These are phyloP conservation scores for Diachasmimorpha longicaudata DNA, from an alignment of 1,140 invertebrate species.

Conservation along the genomic window DNA sequence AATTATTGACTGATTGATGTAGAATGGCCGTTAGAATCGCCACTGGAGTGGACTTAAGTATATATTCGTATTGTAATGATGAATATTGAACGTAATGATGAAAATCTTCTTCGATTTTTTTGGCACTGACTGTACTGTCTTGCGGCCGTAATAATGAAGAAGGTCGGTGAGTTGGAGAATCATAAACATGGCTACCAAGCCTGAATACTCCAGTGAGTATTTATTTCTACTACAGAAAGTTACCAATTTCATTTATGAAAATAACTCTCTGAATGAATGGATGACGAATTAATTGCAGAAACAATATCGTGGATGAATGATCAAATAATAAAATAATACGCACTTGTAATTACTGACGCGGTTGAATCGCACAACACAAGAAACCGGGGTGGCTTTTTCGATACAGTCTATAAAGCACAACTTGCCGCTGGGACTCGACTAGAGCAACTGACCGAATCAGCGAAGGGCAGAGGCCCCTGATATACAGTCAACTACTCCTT, in stretches of 20 bases:
- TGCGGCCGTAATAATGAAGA: neutral
- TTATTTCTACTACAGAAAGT: neutral
- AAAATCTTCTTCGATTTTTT: neutral
- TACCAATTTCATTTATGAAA: neutral
- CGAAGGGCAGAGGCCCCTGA: neutral
- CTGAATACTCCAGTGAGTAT: neutral
- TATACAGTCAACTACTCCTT: too few relatives aligned
- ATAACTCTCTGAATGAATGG: neutral
- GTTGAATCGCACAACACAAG: neutral
- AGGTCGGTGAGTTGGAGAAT: neutral
- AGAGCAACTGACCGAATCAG: neutral
- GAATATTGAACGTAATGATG: neutral
- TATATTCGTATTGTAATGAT: too few relatives aligned
- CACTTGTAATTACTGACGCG: neutral
- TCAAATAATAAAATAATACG: neutral
- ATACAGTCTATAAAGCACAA: neutral
- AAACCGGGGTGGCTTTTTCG: neutral
- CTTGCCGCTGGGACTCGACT: neutral
- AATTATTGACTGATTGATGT: too few relatives aligned
- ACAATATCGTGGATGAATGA: neutral
- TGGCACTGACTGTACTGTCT: too few relatives aligned
- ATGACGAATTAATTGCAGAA: neutral
- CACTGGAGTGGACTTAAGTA: too few relatives aligned
- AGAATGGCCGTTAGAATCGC: too few relatives aligned
- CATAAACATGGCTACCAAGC: neutral